Percentiles rank a stretch among this genome's conserved stretches.
Conservation (phyloP, 2,888 invertebrate genomes). For the Agrotis exclamationis region DNA sequence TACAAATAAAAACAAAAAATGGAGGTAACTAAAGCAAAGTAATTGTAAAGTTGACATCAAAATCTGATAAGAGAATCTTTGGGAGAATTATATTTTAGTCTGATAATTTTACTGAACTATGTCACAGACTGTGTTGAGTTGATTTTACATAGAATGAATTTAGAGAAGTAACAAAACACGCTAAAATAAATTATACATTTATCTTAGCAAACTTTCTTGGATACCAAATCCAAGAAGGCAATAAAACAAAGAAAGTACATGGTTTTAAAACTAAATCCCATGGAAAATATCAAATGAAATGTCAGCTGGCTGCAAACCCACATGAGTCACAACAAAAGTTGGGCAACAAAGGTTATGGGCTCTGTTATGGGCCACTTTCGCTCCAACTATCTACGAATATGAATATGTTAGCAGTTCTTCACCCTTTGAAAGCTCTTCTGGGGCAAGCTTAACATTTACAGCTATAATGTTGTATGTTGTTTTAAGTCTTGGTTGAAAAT, state of each 20-base stretch:
- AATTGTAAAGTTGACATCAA: not conserved
- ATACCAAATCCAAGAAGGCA: not conserved
- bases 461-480: not conserved
- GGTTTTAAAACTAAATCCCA: not conserved
- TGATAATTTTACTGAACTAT: not conserved
- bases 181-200: not conserved
- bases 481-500: not conserved
- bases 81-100: not conserved
- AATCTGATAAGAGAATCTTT: not conserved
- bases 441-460: not conserved
- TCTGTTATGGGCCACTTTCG: slow-evolving; percentile 26
- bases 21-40: not conserved
- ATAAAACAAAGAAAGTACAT: not conserved
- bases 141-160: not conserved
- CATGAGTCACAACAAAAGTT: slow-evolving; percentile 34
- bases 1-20: not conserved
- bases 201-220: too few relatives aligned
- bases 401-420: slow-evolving; percentile 26
- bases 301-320: slow-evolving; percentile 25
- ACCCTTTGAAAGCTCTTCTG: slow-evolving; percentile 3
- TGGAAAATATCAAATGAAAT: not conserved
- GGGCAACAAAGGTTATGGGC: slow-evolving; percentile 17
- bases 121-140: too few relatives aligned
- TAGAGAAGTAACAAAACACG: not conserved
- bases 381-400: slow-evolving; percentile 13